phyloP scores from a whole-genome alignment of 2,888 invertebrate species.

The Dexiosoma caninum region DNA sequence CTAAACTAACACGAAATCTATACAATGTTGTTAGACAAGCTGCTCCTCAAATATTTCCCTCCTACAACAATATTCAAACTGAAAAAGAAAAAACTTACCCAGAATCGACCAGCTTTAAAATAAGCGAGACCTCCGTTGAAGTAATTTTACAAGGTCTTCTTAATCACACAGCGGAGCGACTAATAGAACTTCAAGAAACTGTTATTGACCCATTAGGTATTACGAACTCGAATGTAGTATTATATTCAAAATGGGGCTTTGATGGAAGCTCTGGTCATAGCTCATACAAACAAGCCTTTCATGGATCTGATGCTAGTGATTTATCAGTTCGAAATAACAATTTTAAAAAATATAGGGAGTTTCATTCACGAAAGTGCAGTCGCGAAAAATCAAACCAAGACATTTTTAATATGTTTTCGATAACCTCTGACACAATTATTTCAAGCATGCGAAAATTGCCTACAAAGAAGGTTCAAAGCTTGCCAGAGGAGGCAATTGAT shows the following conservation, averaged over 20 bases:
- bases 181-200: no score
- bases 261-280: background rate
- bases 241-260: background rate
- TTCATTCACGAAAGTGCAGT: background rate
- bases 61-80: no score
- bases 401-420: background rate
- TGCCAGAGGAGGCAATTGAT: background rate
- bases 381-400: background rate
- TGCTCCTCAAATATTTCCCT: background rate
- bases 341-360: background rate
- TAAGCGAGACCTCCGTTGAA: no score
- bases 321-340: background rate
- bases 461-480: background rate
- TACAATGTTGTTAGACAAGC: background rate
- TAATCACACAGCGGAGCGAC: no score
- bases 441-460: background rate
- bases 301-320: constrained; percentile 8
- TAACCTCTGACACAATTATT: background rate
- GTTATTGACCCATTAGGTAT: no score
- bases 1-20: background rate
- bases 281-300: constrained; percentile 18
- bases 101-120: no score
- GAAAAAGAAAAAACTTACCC: no score
- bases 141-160: no score
- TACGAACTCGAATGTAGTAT: no score